Conservation (phyloP, 37 sponge, comb jelly and placozoan genomes). For the Petrosia ficiformis region DNA sequence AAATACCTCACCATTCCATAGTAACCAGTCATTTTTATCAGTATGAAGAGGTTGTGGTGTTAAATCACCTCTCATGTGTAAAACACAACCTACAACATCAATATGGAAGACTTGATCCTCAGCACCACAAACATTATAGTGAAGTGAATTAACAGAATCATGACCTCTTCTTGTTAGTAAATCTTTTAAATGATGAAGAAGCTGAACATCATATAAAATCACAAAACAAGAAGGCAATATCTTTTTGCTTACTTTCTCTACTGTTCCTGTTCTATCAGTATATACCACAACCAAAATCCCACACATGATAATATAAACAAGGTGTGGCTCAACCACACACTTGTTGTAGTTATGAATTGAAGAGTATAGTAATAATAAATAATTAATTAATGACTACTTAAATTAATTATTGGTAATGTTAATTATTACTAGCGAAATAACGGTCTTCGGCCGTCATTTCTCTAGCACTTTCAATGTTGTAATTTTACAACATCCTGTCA, state of each 20-base stretch:
- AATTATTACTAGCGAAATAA: too few relatives aligned
- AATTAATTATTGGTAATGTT: too few relatives aligned
- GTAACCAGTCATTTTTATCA: conserved; percentile 44
- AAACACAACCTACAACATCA: neutral
- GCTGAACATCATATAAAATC: neutral
- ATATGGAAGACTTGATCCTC: too few relatives aligned
- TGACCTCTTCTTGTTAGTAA: neutral
- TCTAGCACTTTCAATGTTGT: too few relatives aligned
- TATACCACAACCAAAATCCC: neutral
- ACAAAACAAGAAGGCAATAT: neutral
- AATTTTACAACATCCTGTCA: too few relatives aligned
- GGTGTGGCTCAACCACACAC: too few relatives aligned
- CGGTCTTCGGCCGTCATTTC: too few relatives aligned
- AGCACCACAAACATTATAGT: too few relatives aligned
- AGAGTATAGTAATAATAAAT: too few relatives aligned
- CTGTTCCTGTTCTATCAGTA: neutral
- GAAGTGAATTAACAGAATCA: neutral
- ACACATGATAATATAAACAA: neutral
- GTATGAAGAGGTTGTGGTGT: conserved; percentile 64
- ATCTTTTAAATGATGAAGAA: neutral
- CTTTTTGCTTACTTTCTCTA: neutral
- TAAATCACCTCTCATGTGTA: conserved; percentile 46
- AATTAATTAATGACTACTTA: too few relatives aligned
- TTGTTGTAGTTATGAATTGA: too few relatives aligned
- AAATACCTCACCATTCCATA: conserved; percentile 96